Base-by-base conservation (phyloP, 2,797 vertebrate genomes). In the Syndactyla subalaris region DNA sequence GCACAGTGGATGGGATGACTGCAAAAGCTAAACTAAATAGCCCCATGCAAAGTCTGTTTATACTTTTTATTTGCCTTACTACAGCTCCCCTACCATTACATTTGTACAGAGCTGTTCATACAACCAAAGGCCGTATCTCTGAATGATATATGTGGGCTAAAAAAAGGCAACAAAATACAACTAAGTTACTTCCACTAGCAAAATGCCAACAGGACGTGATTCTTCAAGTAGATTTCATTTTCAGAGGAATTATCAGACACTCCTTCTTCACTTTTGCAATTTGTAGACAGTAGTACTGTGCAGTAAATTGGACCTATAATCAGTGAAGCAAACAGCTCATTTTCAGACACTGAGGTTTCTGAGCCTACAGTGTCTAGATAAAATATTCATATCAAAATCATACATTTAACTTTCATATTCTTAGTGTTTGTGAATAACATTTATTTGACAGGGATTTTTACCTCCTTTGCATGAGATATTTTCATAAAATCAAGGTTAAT, bases 381-480 rank as follows among this genome's bases (percentile, higher is more conserved):
- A 96, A 94, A 74, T 62, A 80, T 91, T 95, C 80, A 34, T 79
- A 45, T 81, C 16, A 72, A 10, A 21, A 43, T 84, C 30, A 52
- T 38, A 63, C 27, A 61, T 92, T 95, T 96, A 94, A 75, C 82
- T 96, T 96, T 93, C 71, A 59, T 88, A 89, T 67, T 93, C 82
- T 91, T 82, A 66, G 48, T 85, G 74, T 88, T 74, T 94, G 46
- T 92, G 85, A 85, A 84, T 91, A 89, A 62, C 51, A 70, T 54
- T 91, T 89, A 79, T 75, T 94, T 88, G 63, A 62, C 81, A 93
- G 52, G 41, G 4, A 55, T 66, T 95, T 92, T 92, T 92, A 79
- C 58, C 51, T 97, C 70, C 71, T 95, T 96, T 88, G 96, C 96
- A 97, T 96, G 96, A 74, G 63, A 58, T 61, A 20, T 93, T 59